A percentile compares a stretch with the other conserved stretches of the same genome.
Evolutionary conservation across 2,888 invertebrate genomes (phyloP).

Genomic region (Eupithecia subumbrata): DNA sequence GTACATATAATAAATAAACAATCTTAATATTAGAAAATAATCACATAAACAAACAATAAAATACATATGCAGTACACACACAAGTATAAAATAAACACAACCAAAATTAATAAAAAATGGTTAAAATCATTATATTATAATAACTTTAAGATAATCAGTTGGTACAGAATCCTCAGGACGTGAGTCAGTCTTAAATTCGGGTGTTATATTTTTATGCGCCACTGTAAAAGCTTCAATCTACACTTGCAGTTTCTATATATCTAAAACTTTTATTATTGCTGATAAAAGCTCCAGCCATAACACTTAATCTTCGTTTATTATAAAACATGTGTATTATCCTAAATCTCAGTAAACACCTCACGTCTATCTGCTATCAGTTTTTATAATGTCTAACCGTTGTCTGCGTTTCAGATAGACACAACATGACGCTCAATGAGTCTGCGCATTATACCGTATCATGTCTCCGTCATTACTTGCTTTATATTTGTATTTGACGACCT

Average conservation of each 20-base stretch:
- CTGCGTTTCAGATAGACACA: constrained; percentile 28
- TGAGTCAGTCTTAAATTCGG: not conserved
- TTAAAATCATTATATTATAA: too few species aligned
- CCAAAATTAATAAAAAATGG: too few species aligned
- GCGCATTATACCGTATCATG: not conserved
- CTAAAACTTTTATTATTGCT: constrained; percentile 39
- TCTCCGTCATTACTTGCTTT: not conserved
- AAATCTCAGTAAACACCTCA: constrained; percentile 28
- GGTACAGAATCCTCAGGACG: not conserved
- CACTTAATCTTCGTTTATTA: constrained; percentile 29
- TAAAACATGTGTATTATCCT: constrained; percentile 16
- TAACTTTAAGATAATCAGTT: too few species aligned
- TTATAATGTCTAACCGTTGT: constrained; percentile 35
- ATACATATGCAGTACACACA: too few species aligned
- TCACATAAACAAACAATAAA: too few species aligned
- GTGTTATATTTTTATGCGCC: not conserved
- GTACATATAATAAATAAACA: too few species aligned
- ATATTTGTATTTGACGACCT: too few species aligned
- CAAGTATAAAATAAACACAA: too few species aligned
- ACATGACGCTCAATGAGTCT: not conserved
- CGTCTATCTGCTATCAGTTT: constrained; percentile 34
- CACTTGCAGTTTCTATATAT: constrained; percentile 5
- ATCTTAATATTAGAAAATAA: too few species aligned
- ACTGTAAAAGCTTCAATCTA: constrained; percentile 4
- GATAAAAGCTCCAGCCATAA: constrained; percentile 38